These are phyloP conservation scores for Contarinia nasturtii DNA, from an alignment of 1,140 invertebrate species.

Conservation along the genomic window DNA sequence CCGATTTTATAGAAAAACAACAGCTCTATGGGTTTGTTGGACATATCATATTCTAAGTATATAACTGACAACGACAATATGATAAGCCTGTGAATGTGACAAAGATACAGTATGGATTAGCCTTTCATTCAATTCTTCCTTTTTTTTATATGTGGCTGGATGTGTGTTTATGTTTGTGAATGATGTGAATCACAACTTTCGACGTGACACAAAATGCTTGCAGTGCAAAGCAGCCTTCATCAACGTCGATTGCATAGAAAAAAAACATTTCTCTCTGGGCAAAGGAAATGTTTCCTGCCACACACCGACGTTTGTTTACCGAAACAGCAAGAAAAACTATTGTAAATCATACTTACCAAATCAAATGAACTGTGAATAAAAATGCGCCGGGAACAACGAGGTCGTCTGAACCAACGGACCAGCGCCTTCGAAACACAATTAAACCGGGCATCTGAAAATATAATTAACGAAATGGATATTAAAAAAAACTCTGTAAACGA, in stretches of 20 bases:
- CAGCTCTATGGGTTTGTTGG: constrained; percentile 32
- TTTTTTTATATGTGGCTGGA: too few relatives aligned
- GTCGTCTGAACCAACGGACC: constrained; percentile 80
- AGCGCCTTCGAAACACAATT: constrained; percentile 64
- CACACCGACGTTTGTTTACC: too few relatives aligned
- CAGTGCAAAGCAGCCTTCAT: too few relatives aligned
- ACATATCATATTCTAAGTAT: constrained; percentile 38
- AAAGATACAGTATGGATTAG: constrained; percentile 8
- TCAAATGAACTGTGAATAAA: constrained; percentile 51
- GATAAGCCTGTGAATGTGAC: too few relatives aligned
- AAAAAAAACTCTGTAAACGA: not conserved
- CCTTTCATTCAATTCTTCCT: constrained; percentile 4
- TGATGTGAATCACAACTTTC: too few relatives aligned
- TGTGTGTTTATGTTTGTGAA: too few relatives aligned
- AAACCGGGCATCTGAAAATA: constrained; percentile 56
- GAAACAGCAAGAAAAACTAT: constrained; percentile 1
- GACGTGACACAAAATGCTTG: too few relatives aligned
- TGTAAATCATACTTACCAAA: constrained; percentile 42
- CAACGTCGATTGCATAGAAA: too few relatives aligned
- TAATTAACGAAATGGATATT: not conserved
- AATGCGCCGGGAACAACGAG: constrained; percentile 65
- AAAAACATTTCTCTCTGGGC: too few relatives aligned
- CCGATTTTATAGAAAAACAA: constrained; percentile 51
- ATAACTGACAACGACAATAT: constrained; percentile 23
- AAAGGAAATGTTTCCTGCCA: too few relatives aligned